These are phyloP conservation scores for Xylota segnis DNA, from an alignment of 2,888 invertebrate genomes.

Conservation along the genomic window DNA sequence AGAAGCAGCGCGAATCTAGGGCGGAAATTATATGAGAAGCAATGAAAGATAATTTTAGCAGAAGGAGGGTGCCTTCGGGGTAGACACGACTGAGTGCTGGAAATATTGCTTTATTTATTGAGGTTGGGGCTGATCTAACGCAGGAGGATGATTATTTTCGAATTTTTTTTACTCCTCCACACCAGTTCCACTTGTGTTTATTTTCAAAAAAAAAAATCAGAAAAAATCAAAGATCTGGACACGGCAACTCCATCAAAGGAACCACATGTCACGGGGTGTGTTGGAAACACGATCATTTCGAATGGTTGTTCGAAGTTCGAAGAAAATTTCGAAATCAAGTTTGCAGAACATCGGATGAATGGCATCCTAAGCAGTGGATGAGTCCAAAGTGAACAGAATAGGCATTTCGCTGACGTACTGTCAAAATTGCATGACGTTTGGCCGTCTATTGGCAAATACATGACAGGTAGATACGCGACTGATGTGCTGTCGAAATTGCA, in stretches of 20 bases:
- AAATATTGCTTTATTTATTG: background rate
- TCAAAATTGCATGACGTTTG: too few species aligned
- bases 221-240: background rate
- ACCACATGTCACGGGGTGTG: background rate
- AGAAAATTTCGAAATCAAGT: too few species aligned
- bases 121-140: background rate
- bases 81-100: background rate
- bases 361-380: too few species aligned
- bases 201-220: background rate
- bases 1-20: conserved; percentile 50
- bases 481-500: too few species aligned
- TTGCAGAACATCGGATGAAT: too few species aligned
- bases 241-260: background rate
- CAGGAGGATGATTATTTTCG: background rate
- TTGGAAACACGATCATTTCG: background rate
- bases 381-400: too few species aligned
- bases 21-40: conserved; percentile 64
- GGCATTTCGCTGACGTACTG: too few species aligned
- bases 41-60: conserved; percentile 60
- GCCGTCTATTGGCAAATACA: too few species aligned
- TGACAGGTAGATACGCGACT: too few species aligned
- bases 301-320: too few species aligned
- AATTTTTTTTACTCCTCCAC: background rate
- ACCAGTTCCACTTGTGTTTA: background rate
- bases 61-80: conserved; percentile 18